Evolutionary conservation across 2,888 invertebrate species (phyloP).

Genomic region (Drosophila mayaguana): DNA sequence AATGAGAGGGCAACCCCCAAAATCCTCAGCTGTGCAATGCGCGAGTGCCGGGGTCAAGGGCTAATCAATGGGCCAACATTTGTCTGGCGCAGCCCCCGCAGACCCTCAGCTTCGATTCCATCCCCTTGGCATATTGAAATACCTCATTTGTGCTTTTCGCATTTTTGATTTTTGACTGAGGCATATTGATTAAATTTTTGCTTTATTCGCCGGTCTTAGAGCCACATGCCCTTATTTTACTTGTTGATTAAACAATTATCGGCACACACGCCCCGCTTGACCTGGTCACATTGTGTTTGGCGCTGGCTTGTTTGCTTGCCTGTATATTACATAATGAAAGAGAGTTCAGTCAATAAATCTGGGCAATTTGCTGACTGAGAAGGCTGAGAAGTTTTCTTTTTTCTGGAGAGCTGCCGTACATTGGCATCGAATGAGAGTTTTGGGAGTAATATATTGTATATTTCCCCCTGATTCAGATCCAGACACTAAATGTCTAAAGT

Average conservation of each 20-base stretch:
- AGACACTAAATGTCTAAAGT: too few species aligned
- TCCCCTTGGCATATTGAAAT: constrained; percentile 8
- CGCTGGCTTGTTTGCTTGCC: not conserved
- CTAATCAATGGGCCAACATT: constrained; percentile 65
- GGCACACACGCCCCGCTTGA: constrained; percentile 2
- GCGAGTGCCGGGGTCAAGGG: constrained; percentile 13
- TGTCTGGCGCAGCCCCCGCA: constrained; percentile 26
- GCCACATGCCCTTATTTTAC: constrained; percentile 3
- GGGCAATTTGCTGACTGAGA: not conserved
- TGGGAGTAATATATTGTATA: too few species aligned
- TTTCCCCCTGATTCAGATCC: too few species aligned
- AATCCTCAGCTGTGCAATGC: constrained; percentile 5
- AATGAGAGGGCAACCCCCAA: constrained; percentile 49
- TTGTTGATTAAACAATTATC: constrained; percentile 8
- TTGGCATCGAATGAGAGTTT: too few species aligned
- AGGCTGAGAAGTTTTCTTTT: too few species aligned
- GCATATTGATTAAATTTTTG: constrained; percentile 1
- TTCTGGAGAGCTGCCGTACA: too few species aligned
- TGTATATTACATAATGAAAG: not conserved
- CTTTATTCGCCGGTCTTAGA: not conserved
- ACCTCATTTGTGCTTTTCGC: constrained; percentile 21
- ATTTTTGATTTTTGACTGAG: constrained; percentile 32
- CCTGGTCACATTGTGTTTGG: not conserved
- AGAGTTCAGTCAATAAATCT: not conserved
- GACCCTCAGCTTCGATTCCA: constrained; percentile 4